phyloP scores from a whole-genome alignment of 2,113 vertebrate species.

The Chaetura pelagica region DNA sequence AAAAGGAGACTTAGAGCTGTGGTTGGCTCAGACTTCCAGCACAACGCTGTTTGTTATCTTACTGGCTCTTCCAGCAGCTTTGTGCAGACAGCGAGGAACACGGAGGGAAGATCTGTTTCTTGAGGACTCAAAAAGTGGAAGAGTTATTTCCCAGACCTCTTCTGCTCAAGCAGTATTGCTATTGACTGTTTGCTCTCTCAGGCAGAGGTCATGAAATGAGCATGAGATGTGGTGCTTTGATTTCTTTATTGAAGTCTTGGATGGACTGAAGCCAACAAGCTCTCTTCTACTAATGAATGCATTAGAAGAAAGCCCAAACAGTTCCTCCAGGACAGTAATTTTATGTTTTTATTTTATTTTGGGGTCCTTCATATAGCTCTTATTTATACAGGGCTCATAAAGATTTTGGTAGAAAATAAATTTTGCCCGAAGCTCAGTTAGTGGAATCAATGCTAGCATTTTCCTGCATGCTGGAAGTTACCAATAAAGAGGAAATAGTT shows the following conservation, averaged over 20 bases:
- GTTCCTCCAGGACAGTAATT: background rate
- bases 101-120: background rate
- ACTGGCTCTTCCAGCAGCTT: background rate
- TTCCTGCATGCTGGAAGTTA: background rate
- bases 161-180: background rate
- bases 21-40: conserved; percentile 38
- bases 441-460: background rate
- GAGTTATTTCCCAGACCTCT: background rate
- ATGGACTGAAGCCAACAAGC: background rate
- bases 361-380: background rate
- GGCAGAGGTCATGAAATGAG: background rate
- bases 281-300: background rate
- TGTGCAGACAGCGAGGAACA: fast-evolving
- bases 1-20: conserved; percentile 26
- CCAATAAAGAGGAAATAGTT: background rate
- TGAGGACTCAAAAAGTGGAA: background rate
- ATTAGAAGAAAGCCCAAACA: background rate
- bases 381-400: background rate
- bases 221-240: background rate
- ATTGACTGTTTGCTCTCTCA: background rate
- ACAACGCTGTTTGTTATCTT: background rate
- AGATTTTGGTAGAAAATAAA: background rate
- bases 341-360: background rate
- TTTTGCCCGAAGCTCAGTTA: background rate
- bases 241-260: background rate